Evolutionary conservation across 2,113 vertebrate genomes (phyloP).

Genomic region (Microtus ochrogaster): DNA sequence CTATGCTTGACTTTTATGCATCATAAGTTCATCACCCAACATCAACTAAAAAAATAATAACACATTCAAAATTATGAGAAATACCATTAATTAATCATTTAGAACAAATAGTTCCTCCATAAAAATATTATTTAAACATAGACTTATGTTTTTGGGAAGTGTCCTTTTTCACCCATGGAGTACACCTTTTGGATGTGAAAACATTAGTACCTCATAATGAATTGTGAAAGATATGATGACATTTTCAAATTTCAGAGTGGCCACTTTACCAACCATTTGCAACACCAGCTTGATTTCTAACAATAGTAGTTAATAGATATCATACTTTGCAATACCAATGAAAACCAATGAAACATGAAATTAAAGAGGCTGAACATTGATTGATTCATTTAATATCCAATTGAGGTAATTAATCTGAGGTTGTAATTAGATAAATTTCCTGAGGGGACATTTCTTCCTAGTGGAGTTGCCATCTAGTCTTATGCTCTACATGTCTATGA

Average conservation of each 20-base stretch:
- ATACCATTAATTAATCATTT: neutral
- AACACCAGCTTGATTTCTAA: neutral
- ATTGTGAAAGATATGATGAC: neutral
- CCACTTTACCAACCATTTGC: neutral
- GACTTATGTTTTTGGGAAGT: neutral
- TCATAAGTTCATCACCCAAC: neutral
- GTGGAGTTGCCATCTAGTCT: neutral
- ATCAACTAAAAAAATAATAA: neutral
- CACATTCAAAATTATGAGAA: neutral
- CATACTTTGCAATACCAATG: neutral
- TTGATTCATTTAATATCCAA: neutral
- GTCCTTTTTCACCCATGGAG: too few species aligned
- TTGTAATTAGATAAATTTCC: neutral
- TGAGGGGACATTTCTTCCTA: neutral
- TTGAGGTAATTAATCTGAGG: neutral
- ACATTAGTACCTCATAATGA: neutral
- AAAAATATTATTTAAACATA: neutral
- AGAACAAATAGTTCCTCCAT: neutral
- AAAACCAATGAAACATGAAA: slow-evolving; percentile 34
- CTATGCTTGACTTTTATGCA: neutral
- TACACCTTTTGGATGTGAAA: neutral
- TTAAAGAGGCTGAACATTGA: slow-evolving; percentile 1
- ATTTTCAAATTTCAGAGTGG: neutral
- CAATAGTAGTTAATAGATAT: neutral
- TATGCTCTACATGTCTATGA: neutral